Conservation (phyloP, 1,140 invertebrate species). For the Drosophila lowei region DNA sequence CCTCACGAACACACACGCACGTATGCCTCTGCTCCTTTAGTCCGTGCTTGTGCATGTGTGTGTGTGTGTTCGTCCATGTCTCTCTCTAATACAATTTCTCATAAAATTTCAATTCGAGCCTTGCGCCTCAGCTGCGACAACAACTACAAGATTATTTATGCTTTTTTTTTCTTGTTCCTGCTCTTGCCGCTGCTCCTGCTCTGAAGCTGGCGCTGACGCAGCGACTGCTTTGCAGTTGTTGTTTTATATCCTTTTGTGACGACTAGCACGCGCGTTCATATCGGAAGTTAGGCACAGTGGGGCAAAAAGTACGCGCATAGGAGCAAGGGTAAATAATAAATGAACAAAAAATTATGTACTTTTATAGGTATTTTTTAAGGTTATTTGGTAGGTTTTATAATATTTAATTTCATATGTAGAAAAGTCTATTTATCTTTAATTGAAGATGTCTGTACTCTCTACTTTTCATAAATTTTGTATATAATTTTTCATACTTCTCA, state of each 20-base stretch:
- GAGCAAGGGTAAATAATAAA: too few species aligned
- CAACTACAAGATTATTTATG: conserved; percentile 75
- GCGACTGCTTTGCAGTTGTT: conserved; percentile 45
- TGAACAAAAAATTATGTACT: too few species aligned
- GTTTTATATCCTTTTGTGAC: conserved; percentile 77
- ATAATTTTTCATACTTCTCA: too few species aligned
- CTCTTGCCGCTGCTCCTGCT: background rate
- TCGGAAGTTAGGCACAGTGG: conserved; percentile 32
- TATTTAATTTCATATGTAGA: too few species aligned
- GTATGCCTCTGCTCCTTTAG: conserved; percentile 1
- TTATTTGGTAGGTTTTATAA: too few species aligned
- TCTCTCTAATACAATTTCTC: conserved; percentile 79
- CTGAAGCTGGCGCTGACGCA: conserved; percentile 14
- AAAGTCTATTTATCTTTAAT: too few species aligned
- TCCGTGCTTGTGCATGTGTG: conserved; percentile 12
- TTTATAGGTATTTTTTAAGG: too few species aligned
- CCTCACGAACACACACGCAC: conserved; percentile 1
- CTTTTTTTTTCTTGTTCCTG: conserved; percentile 62
- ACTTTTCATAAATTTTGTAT: too few species aligned
- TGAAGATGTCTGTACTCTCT: too few species aligned
- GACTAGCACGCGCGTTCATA: conserved; percentile 67
- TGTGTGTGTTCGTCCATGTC: conserved; percentile 29
- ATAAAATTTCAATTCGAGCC: conserved; percentile 76
- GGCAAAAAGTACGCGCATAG: background rate
- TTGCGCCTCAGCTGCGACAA: conserved; percentile 69